Evolutionary conservation across 2,888 invertebrate species (phyloP).

Genomic region (Eurytoma adleriae): DNA sequence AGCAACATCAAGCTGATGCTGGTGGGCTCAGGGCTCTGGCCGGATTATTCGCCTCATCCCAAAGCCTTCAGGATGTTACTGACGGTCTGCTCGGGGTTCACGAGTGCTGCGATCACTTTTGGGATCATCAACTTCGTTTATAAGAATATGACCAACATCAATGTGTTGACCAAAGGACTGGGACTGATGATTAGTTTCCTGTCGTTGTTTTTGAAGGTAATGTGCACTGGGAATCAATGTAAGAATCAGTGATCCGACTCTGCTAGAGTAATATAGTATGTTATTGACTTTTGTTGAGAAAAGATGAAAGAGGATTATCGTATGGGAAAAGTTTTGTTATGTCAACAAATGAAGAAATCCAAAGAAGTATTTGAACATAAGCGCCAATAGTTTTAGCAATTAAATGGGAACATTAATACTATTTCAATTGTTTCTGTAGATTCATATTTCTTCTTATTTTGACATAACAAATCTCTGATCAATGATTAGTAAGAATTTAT

Average conservation of each 20-base stretch:
- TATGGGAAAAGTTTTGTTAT: too few relatives aligned
- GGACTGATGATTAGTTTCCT: slow-evolving; percentile 50
- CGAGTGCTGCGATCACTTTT: neutral
- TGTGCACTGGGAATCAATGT: too few relatives aligned
- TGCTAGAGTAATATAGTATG: too few relatives aligned
- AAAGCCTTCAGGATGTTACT: slow-evolving; percentile 8
- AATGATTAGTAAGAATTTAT: too few relatives aligned
- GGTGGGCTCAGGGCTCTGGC: slow-evolving; percentile 35
- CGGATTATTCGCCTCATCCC: slow-evolving; percentile 6
- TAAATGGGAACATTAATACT: neutral
- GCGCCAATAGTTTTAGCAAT: neutral
- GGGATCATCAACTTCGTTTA: slow-evolving; percentile 27
- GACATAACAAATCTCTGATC: neutral
- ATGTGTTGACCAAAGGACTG: slow-evolving; percentile 24
- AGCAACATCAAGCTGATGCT: slow-evolving; percentile 12
- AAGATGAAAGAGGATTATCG: too few relatives aligned
- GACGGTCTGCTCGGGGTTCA: slow-evolving; percentile 4
- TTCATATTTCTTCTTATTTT: neutral
- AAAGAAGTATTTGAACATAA: too few relatives aligned
- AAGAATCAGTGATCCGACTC: too few relatives aligned
- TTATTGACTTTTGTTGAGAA: too few relatives aligned
- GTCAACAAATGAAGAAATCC: too few relatives aligned
- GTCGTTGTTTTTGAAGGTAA: slow-evolving; percentile 47
- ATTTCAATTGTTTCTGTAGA: too few relatives aligned
- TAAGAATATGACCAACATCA: slow-evolving; percentile 27